A percentile compares a stretch with the other conserved stretches of the same genome.
Conservation (phyloP, 2,113 vertebrate species). For the Pardalotus punctatus region DNA sequence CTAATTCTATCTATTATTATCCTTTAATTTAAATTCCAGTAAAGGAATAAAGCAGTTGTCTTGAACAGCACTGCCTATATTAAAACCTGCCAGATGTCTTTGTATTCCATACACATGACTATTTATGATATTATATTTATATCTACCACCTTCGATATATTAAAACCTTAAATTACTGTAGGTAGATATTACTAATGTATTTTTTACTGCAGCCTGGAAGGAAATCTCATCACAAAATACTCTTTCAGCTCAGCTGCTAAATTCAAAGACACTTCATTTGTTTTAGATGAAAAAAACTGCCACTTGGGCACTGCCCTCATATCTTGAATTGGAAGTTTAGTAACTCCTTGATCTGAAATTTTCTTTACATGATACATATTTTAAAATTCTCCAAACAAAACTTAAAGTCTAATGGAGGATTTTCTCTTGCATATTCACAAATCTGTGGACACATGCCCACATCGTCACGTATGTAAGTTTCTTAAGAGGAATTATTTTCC, state of each 20-base stretch:
- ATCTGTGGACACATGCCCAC: background rate
- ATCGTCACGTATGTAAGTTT: background rate
- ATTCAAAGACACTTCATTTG: background rate
- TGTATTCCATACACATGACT: background rate
- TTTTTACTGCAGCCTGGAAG: background rate
- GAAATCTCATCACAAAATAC: background rate
- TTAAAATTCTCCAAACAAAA: background rate
- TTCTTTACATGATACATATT: background rate
- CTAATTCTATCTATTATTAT: slow-evolving; percentile 24
- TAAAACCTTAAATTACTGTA: slow-evolving; percentile 5
- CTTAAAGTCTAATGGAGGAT: background rate
- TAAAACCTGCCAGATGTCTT: background rate
- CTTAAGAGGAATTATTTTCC: background rate
- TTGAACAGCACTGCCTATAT: background rate
- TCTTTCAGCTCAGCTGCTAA: background rate
- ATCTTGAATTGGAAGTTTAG: background rate
- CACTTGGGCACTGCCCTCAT: background rate
- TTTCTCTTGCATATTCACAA: background rate
- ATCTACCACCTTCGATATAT: background rate
- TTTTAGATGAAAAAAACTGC: background rate
- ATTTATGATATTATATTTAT: background rate
- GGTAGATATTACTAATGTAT: background rate
- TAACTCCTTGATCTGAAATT: background rate
- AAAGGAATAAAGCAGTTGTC: background rate
- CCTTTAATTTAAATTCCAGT: slow-evolving; percentile 44